Conservation (phyloP, 2,888 invertebrate species). For the Ceratothoa steindachneri region DNA sequence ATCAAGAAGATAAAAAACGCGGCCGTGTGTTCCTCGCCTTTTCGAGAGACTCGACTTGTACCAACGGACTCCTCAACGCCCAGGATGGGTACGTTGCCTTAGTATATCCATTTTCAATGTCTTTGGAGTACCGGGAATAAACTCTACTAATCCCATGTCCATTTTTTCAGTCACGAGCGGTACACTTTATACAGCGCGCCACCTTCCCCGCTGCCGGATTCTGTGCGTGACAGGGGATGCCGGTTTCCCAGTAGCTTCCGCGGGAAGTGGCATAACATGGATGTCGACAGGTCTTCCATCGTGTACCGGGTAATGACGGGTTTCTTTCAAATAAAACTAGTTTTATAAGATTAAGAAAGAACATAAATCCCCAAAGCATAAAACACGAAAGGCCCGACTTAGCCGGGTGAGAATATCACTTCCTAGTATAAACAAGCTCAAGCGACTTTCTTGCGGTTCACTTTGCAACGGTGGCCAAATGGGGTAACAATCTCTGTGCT, state of each 20-base stretch:
- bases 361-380: too few species aligned
- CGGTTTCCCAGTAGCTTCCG: neutral
- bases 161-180: neutral
- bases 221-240: neutral
- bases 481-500: too few species aligned
- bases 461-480: too few species aligned
- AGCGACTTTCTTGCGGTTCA: too few species aligned
- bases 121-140: neutral
- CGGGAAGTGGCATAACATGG: neutral
- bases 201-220: neutral
- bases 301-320: neutral
- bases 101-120: neutral
- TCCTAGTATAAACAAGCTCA: too few species aligned
- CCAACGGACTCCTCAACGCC: conserved; percentile 58
- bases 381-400: too few species aligned
- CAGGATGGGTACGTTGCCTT: conserved; percentile 56
- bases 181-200: neutral
- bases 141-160: neutral
- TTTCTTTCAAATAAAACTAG: too few species aligned
- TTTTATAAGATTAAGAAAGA: too few species aligned
- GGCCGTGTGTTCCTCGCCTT: conserved; percentile 61
- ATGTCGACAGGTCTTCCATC: neutral
- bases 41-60: conserved; percentile 64
- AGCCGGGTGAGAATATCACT: too few species aligned
- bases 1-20: conserved; percentile 56